Evolutionary conservation across 2,888 invertebrate species (phyloP).

Genomic region (Drosophila kambysellisi): DNA sequence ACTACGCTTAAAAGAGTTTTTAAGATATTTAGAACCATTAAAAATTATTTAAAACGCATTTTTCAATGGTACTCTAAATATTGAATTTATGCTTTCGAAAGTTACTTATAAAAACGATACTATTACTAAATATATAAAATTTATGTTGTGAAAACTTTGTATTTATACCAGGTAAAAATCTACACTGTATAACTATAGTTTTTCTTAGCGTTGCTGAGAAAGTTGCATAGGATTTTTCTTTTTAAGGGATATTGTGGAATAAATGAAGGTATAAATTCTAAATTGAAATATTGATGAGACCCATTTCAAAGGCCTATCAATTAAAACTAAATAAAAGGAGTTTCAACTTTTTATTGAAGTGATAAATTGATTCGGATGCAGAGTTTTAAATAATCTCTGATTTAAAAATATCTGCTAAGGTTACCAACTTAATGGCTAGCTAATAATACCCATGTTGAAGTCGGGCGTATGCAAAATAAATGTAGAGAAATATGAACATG

Average conservation of each 20-base stretch:
- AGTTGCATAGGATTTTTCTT: too few relatives aligned
- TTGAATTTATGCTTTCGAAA: not conserved
- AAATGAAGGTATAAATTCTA: not conserved
- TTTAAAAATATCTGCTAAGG: not conserved
- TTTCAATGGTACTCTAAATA: not conserved
- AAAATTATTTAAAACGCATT: not conserved
- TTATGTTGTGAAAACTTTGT: not conserved
- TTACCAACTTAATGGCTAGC: not conserved
- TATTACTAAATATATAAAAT: not conserved
- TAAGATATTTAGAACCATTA: too few relatives aligned
- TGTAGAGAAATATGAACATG: constrained; percentile 58
- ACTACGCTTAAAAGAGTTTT: constrained; percentile 15
- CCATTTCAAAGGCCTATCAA: not conserved
- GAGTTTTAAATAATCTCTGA: not conserved
- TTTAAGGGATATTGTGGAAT: not conserved
- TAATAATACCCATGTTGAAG: not conserved
- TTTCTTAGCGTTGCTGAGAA: not conserved
- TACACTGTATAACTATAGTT: not conserved
- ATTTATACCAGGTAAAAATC: rapidly evolving
- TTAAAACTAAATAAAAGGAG: not conserved
- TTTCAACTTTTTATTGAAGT: not conserved
- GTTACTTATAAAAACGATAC: not conserved
- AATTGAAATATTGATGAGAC: not conserved
- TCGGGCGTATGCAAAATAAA: constrained; percentile 41
- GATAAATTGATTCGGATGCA: not conserved